Conservation (phyloP, 2,888 invertebrate genomes). For the Leucophora obtusa region DNA sequence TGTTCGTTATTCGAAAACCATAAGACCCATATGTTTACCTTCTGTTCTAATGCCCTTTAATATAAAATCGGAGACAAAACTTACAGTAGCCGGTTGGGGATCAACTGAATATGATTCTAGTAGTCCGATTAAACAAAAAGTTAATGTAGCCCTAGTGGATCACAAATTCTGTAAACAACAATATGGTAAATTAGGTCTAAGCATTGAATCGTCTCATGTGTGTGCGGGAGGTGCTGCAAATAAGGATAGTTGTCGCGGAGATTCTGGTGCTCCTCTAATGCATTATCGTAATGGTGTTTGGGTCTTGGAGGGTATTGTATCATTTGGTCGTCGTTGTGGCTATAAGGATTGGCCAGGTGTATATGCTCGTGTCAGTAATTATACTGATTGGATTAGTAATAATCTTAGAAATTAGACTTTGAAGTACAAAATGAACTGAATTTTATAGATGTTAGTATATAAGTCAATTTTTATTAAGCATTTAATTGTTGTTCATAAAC, state of each 20-base stretch:
- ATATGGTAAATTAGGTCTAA: conserved; percentile 71
- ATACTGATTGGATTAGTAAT: conserved; percentile 80
- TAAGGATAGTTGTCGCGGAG: conserved; percentile 86
- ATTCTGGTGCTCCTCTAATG: conserved; percentile 89
- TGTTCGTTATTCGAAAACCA: conserved; percentile 80
- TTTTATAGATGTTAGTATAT: not conserved
- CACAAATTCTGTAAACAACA: conserved; percentile 79
- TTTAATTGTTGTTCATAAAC: conserved; percentile 3
- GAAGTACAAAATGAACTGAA: conserved; percentile 14
- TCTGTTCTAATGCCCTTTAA: conserved; percentile 66
- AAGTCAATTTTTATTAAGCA: not conserved
- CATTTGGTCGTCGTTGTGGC: conserved; percentile 84
- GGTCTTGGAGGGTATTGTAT: conserved; percentile 83
- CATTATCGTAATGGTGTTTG: conserved; percentile 79
- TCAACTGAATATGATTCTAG: conserved; percentile 78
- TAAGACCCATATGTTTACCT: conserved; percentile 83
- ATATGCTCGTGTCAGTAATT: conserved; percentile 83
- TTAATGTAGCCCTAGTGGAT: conserved; percentile 79
- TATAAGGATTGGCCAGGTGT: conserved; percentile 83
- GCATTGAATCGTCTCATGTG: conserved; percentile 79
- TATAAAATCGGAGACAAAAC: conserved; percentile 66
- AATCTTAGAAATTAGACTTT: conserved; percentile 66
- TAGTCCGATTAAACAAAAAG: conserved; percentile 81
- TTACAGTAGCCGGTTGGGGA: conserved; percentile 83
- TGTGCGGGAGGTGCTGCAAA: conserved; percentile 84